Percentiles rank a stretch among this genome's conserved stretches.
These are phyloP conservation scores for Cistogaster globosa DNA, from an alignment of 2,888 invertebrate species.

Conservation along the genomic window DNA sequence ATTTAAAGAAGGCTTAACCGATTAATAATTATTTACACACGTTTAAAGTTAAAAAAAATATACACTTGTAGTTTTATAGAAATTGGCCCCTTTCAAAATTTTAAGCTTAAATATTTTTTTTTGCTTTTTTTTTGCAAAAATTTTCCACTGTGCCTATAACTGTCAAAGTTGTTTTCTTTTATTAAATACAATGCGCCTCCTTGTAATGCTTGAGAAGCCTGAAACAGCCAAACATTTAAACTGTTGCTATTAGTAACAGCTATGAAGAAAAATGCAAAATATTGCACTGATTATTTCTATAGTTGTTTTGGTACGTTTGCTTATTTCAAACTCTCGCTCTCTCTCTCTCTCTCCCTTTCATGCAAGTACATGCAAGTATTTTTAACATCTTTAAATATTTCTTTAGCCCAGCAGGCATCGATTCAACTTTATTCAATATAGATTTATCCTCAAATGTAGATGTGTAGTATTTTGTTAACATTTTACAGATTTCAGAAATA, in stretches of 20 bases:
- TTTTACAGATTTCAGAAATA: constrained; percentile 41
- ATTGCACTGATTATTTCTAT: constrained; percentile 25
- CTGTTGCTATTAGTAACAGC: constrained; percentile 14
- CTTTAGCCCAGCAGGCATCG: constrained; percentile 40
- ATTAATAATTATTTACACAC: too few species aligned
- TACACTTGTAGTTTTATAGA: too few species aligned
- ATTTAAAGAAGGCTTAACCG: too few species aligned
- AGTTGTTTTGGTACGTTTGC: not conserved
- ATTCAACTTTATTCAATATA: constrained; percentile 50
- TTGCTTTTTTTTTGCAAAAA: too few species aligned
- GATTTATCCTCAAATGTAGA: not conserved
- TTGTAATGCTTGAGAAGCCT: not conserved
- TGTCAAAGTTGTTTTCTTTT: constrained; percentile 28
- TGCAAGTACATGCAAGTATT: constrained; percentile 9
- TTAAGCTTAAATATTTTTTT: too few species aligned
- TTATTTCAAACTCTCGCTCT: not conserved
- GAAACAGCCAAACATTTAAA: not conserved
- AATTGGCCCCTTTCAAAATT: too few species aligned
- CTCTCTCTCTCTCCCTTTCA: not conserved
- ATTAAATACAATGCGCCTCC: not conserved
- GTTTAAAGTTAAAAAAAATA: too few species aligned
- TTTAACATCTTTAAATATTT: constrained; percentile 41
- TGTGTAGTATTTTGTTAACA: constrained; percentile 26
- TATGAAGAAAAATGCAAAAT: constrained; percentile 27
- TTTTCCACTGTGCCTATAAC: not conserved